phyloP scores from a whole-genome alignment of 1,140 invertebrate genomes.

The Neodiprion virginianus region DNA sequence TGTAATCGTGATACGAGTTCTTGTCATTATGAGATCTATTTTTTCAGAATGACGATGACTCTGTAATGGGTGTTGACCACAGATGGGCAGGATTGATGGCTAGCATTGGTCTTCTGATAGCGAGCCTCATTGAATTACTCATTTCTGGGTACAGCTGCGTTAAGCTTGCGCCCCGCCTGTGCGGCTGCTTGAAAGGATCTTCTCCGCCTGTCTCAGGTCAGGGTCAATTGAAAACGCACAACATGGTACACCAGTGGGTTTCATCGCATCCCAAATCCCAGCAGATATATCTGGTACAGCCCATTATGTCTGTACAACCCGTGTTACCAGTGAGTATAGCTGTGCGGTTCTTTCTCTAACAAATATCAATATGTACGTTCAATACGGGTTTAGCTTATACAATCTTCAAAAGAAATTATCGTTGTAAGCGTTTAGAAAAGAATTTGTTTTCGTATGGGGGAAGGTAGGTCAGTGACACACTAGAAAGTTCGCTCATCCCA shows the following conservation, averaged over 20 bases:
- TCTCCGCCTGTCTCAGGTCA: slow-evolving; percentile 29
- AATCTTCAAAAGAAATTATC: background rate
- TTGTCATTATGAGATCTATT: background rate
- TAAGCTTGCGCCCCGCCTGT: slow-evolving; percentile 55
- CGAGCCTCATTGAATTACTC: slow-evolving; percentile 51
- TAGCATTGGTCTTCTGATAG: slow-evolving; percentile 52
- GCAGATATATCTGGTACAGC: slow-evolving; percentile 55
- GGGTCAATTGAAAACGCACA: slow-evolving; percentile 50
- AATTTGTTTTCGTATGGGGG: slow-evolving; percentile 15
- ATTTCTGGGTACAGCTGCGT: slow-evolving; percentile 56
- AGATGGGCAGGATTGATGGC: slow-evolving; percentile 51
- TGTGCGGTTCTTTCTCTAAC: background rate
- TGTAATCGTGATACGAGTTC: too few relatives aligned
- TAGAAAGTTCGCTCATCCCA: slow-evolving; percentile 47
- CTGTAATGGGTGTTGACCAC: slow-evolving; percentile 40
- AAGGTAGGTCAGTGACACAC: slow-evolving; percentile 46
- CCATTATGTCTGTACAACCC: slow-evolving; percentile 52
- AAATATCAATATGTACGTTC: background rate
- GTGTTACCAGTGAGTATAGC: slow-evolving; percentile 52
- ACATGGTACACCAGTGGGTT: slow-evolving; percentile 60
- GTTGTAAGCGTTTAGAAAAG: background rate
- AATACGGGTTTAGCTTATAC: background rate
- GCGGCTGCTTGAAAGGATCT: slow-evolving; percentile 43
- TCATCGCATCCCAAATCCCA: slow-evolving; percentile 53
- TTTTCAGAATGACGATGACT: slow-evolving; percentile 41